Evolutionary conservation across 2,888 invertebrate genomes (phyloP).

Genomic region (Ormyrus pomaceus): DNA sequence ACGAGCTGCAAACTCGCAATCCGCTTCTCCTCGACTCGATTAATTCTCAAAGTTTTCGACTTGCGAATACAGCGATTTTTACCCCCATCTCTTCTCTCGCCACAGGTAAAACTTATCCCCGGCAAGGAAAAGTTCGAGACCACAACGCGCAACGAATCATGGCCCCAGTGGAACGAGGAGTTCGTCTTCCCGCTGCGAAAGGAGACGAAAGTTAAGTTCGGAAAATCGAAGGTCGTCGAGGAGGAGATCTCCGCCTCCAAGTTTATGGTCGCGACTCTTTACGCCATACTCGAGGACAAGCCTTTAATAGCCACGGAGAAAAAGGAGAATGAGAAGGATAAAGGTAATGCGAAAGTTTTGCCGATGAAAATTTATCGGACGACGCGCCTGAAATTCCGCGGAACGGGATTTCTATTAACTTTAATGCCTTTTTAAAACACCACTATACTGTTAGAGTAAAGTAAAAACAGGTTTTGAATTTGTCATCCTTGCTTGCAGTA

Average conservation of each 20-base stretch:
- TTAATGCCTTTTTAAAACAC: too few relatives aligned
- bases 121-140: constrained; percentile 87
- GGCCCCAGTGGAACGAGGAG: constrained; percentile 89
- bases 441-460: too few relatives aligned
- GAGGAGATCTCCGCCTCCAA: constrained; percentile 80
- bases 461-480: too few relatives aligned
- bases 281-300: constrained; percentile 81
- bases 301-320: constrained; percentile 72
- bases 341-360: constrained; percentile 26
- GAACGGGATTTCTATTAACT: too few relatives aligned
- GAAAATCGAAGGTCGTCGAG: constrained; percentile 77
- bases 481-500: too few relatives aligned
- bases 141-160: constrained; percentile 84
- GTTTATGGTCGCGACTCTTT: constrained; percentile 83
- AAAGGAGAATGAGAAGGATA: constrained; percentile 69
- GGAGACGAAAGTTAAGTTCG: constrained; percentile 75
- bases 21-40: too few relatives aligned
- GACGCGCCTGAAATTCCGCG: too few relatives aligned
- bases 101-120: constrained; percentile 87
- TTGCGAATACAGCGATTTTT: too few relatives aligned
- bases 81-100: too few relatives aligned
- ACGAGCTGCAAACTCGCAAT: too few relatives aligned
- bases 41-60: too few relatives aligned
- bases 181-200: constrained; percentile 83
- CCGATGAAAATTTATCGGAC: too few relatives aligned